Base-by-base conservation (phyloP, 1,140 invertebrate genomes). In the Temnothorax curvispinosus region DNA sequence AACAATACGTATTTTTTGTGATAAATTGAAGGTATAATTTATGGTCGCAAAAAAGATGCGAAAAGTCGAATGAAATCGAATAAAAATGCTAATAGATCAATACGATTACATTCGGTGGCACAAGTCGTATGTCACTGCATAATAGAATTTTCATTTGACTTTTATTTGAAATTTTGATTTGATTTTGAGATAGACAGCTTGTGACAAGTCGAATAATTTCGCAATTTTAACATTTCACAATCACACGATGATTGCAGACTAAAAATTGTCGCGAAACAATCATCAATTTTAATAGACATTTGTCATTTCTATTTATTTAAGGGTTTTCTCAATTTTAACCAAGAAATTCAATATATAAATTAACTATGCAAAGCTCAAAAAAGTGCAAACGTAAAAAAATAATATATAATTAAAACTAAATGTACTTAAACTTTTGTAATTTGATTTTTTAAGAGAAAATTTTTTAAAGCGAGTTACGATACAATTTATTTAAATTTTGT, bases 161-260 rank as follows among this genome's bases (percentile, higher is more conserved):
- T 77, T 62, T 32, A 62, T 62, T 77, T 47, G 0, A 64, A 77
- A 64, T 47, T 64, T 44, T 47, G 5, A 60, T 62, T 62, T 77
- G 0, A 62, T 62, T 62, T 62, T 47, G 8, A 18, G 3, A n/a
- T 41, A 60, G 13, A 78, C 35, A 52, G 13, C 7, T 50, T 27
- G 6, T n/a, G 1, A 0, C 3, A 13, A 65, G 8, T 52, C 0
- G 7, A 67, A 54, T 80, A 27, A 27, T 27, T 27, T 0, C 27
- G 27, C 27, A 80, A 80, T 54, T 67, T 38, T n/a, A 54, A 18
- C 13, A 27, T 67, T 56, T 67, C 8, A 6, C 7, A 52, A 56
- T 80, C n/a, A n/a, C 8, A 1, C 27, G 27, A 18, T 80, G 15
- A 64, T 78, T 60, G 32, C n/a, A 21, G 3, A 47, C 7, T 0